Evolutionary conservation across 2,888 invertebrate species (phyloP).

Genomic region (Pyrocoelia pectoralis): DNA sequence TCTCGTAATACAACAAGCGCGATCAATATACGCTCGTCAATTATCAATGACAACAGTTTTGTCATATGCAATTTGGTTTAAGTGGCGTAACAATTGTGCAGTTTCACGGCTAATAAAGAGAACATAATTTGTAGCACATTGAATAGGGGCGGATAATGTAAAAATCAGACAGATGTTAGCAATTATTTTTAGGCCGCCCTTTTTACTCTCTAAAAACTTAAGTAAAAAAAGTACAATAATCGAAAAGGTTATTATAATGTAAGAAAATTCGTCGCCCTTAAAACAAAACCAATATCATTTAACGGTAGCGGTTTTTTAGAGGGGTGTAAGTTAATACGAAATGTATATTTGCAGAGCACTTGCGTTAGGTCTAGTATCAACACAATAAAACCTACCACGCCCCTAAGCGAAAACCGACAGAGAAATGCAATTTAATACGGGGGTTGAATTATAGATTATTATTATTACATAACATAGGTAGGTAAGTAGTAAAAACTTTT

Average conservation of each 20-base stretch:
- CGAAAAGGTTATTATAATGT: constrained; percentile 19
- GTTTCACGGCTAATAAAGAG: constrained; percentile 33
- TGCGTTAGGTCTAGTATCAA: constrained; percentile 55
- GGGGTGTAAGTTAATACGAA: constrained; percentile 52
- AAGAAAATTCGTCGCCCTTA: constrained; percentile 46
- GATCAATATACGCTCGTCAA: no score
- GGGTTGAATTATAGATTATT: constrained; percentile 43
- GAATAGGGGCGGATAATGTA: constrained; percentile 14
- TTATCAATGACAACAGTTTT: no score
- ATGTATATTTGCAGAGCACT: constrained; percentile 58
- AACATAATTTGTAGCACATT: constrained; percentile 26
- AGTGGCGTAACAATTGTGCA: constrained; percentile 26
- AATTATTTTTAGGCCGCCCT: background rate
- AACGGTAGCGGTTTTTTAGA: constrained; percentile 48
- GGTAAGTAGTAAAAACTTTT: no score
- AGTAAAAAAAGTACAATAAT: constrained; percentile 13
- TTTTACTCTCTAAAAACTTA: no score
- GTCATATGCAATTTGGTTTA: constrained; percentile 6
- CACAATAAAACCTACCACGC: constrained; percentile 54
- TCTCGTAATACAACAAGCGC: no score
- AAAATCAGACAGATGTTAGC: constrained; percentile 22
- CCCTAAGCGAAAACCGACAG: constrained; percentile 47
- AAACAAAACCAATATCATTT: constrained; percentile 51
- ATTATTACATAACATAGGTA: constrained; percentile 22
- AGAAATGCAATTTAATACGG: constrained; percentile 51